Evolutionary conservation across 2,888 invertebrate genomes (phyloP).

Genomic region (Dasypogon diadema): DNA sequence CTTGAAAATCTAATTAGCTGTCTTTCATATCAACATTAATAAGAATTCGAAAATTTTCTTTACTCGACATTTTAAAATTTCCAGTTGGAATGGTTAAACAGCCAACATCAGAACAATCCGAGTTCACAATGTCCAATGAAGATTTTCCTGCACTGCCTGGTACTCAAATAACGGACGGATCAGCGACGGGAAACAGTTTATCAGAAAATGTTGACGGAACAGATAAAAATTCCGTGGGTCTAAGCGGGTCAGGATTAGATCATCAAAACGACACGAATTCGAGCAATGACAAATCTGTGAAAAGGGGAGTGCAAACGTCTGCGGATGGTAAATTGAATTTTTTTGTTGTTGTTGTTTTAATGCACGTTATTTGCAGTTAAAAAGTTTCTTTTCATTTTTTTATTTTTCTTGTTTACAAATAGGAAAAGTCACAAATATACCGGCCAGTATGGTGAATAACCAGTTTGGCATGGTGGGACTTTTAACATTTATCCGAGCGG

Average conservation of each 20-base stretch:
- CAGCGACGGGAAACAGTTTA: conserved; percentile 64
- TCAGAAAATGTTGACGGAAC: conserved; percentile 67
- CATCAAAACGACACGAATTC: conserved; percentile 67
- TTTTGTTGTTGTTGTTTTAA: background rate
- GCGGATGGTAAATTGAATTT: conserved; percentile 81
- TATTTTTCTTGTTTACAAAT: conserved; percentile 62
- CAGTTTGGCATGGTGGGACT: conserved; percentile 99
- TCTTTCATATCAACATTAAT: too few relatives aligned
- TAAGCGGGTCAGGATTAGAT: conserved; percentile 59
- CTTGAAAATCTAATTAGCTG: conserved; percentile 56
- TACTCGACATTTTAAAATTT: conserved; percentile 56
- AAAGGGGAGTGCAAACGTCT: conserved; percentile 93
- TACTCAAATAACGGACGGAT: conserved; percentile 79
- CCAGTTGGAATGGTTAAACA: conserved; percentile 95
- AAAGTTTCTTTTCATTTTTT: too few relatives aligned
- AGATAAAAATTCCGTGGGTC: conserved; percentile 61
- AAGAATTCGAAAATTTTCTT: background rate
- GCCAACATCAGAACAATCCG: conserved; percentile 90
- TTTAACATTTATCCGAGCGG: conserved; percentile 96
- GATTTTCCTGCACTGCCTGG: conserved; percentile 99
- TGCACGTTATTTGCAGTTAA: conserved; percentile 20
- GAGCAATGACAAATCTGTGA: conserved; percentile 70
- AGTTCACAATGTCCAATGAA: conserved; percentile 98
- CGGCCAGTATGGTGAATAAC: conserved; percentile 98
- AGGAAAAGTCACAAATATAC: conserved; percentile 99